Percentiles rank a stretch among this genome's conserved stretches.
phyloP scores from a whole-genome alignment of 1,140 invertebrate genomes.

The Leptopilina boulardi region DNA sequence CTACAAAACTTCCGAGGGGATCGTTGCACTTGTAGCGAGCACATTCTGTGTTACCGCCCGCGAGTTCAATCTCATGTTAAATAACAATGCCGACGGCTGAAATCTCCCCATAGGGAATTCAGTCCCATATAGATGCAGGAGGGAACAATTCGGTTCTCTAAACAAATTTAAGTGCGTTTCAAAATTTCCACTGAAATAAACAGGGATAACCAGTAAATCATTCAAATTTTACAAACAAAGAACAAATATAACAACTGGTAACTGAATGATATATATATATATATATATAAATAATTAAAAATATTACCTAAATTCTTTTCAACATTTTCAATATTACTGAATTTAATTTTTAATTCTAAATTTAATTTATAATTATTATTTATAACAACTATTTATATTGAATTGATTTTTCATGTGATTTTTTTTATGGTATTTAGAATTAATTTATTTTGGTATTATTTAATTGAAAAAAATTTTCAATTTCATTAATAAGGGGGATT shows the following conservation, averaged over 20 bases:
- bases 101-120: conserved; percentile 12
- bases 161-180: conserved; percentile 8
- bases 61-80: conserved; percentile 26
- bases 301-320: no score
- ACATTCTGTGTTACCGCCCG: neutral
- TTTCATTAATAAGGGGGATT: no score
- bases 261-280: neutral
- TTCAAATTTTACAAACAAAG: conserved; percentile 8
- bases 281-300: no score
- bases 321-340: no score
- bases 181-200: neutral
- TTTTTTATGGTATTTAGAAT: no score
- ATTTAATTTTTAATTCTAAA: no score
- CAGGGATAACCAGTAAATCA: neutral
- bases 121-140: neutral
- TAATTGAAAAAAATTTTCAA: no score
- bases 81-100: conserved; percentile 19
- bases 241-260: neutral
- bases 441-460: no score
- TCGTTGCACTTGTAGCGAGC: conserved; percentile 20
- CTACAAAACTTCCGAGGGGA: conserved; percentile 11
- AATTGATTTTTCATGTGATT: no score
- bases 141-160: neutral
- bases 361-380: no score
- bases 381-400: no score